Conservation (phyloP, 2,113 vertebrate species). For the Eidolon helvum region DNA sequence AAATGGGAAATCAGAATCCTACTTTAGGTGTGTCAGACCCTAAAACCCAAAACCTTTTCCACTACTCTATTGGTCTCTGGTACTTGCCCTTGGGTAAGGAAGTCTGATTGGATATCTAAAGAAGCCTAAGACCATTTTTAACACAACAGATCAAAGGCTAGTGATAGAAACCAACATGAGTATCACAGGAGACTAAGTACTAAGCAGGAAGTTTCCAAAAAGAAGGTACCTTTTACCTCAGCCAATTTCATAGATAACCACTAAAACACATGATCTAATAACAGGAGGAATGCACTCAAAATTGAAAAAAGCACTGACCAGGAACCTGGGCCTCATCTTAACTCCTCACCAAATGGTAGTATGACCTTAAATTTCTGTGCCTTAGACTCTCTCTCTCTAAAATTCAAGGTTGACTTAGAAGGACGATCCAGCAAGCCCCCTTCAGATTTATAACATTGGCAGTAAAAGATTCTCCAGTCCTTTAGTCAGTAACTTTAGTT, state of each 20-base stretch:
- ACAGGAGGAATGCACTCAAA: background rate
- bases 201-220: background rate
- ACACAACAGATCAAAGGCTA: background rate
- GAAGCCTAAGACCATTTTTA: background rate
- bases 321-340: background rate
- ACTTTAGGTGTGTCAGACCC: background rate
- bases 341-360: background rate
- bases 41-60: background rate
- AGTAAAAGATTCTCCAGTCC: background rate
- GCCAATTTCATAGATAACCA: background rate
- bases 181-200: background rate
- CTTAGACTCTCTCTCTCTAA: background rate
- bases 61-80: background rate
- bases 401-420: background rate
- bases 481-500: slow-evolving; percentile 15
- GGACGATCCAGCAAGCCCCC: background rate
- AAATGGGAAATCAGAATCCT: background rate
- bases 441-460: background rate
- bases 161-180: background rate
- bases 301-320: background rate
- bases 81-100: background rate
- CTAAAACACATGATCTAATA: background rate
- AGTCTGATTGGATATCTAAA: background rate
- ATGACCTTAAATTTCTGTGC: background rate
- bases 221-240: background rate